These are phyloP conservation scores for Eidolon dupreanum DNA, from an alignment of 2,797 vertebrate genomes.

Conservation along the genomic window DNA sequence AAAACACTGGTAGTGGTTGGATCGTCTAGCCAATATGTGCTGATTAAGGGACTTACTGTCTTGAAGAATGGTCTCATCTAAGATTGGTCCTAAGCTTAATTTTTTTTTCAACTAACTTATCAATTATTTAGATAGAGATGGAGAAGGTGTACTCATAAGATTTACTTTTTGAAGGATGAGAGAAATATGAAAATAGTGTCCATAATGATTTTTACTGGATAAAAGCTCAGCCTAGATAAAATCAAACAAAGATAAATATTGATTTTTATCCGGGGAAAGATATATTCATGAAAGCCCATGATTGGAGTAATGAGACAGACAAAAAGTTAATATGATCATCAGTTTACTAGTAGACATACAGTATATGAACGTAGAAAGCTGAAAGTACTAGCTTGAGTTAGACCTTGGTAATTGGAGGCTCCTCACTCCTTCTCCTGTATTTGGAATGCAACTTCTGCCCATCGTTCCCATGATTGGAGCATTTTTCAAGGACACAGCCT, in stretches of 20 bases:
- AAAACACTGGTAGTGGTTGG: background rate
- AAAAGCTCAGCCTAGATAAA: background rate
- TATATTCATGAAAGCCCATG: background rate
- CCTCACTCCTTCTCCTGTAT: background rate
- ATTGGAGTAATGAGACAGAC: background rate
- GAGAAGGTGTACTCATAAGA: background rate
- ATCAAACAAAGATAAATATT: background rate
- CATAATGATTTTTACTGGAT: background rate
- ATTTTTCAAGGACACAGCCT: background rate
- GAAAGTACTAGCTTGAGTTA: background rate
- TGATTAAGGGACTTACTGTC: background rate
- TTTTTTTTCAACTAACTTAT: background rate
- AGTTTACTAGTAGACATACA: background rate
- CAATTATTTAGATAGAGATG: background rate
- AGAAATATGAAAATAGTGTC: background rate
- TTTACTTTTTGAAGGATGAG: background rate
- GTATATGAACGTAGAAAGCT: background rate
- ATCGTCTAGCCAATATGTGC: background rate
- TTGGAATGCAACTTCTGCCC: background rate
- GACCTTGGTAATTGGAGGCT: background rate
- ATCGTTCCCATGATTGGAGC: background rate
- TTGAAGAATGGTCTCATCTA: background rate
- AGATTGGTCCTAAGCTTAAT: background rate
- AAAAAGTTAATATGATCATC: background rate
- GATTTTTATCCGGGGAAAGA: background rate